phyloP scores from a whole-genome alignment of 1,140 invertebrate species.

The Micrasema longulum region DNA sequence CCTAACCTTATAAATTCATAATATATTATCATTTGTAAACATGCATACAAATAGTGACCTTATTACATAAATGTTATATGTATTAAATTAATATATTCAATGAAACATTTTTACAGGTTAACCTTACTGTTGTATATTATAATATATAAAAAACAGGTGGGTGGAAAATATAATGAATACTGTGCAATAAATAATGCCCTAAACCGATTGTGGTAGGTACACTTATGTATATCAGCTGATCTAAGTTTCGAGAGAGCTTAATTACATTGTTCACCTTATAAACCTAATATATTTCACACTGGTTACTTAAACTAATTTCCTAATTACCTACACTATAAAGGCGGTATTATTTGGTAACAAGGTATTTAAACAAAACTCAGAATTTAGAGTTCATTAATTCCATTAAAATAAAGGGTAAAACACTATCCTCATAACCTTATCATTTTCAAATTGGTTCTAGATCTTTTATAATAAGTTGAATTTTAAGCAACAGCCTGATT shows the following conservation, averaged over 20 bases:
- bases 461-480: too few relatives aligned
- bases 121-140: slow-evolving; percentile 27
- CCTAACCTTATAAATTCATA: slow-evolving; percentile 32
- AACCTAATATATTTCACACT: slow-evolving; percentile 40
- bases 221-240: slow-evolving; percentile 33
- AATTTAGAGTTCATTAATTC: slow-evolving; percentile 4
- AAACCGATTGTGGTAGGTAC: slow-evolving; percentile 43
- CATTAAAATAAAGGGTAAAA: slow-evolving; percentile 19
- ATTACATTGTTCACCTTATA: too few relatives aligned
- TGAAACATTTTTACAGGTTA: slow-evolving; percentile 35
- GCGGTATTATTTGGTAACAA: slow-evolving; percentile 56
- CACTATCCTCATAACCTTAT: slow-evolving; percentile 30
- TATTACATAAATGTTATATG: too few relatives aligned
- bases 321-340: slow-evolving; percentile 43
- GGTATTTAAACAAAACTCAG: slow-evolving; percentile 48
- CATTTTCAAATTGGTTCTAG: slow-evolving; percentile 13
- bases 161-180: slow-evolving; percentile 46
- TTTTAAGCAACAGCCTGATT: too few relatives aligned
- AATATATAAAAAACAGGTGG: slow-evolving; percentile 41
- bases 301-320: slow-evolving; percentile 37
- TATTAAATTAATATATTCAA: slow-evolving; percentile 3
- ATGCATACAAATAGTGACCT: slow-evolving; percentile 26
- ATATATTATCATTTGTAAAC: slow-evolving; percentile 26
- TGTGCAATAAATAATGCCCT: slow-evolving; percentile 53
- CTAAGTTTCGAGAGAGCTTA: slow-evolving; percentile 48